phyloP scores from a whole-genome alignment of 2,797 vertebrate genomes.

The Synaphobranchus kaupii region DNA sequence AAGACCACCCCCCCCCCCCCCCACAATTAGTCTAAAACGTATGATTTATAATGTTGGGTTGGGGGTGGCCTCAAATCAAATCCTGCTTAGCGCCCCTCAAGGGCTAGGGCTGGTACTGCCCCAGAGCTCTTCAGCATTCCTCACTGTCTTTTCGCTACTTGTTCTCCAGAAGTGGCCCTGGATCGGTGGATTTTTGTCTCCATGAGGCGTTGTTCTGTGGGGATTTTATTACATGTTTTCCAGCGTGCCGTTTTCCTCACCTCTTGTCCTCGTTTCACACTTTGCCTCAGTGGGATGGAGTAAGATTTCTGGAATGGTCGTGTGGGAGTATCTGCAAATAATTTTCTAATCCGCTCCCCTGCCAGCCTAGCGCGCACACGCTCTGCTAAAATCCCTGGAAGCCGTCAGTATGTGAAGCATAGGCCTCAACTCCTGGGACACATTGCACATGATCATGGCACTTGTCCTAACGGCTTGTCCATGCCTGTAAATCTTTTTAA shows the following conservation, averaged over 20 bases:
- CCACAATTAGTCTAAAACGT: too few relatives aligned
- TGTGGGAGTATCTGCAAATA: conserved; percentile 33
- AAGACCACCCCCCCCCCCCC: too few relatives aligned
- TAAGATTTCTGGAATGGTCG: conserved; percentile 13
- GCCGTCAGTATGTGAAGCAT: not conserved
- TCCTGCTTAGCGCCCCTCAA: not conserved
- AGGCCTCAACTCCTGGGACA: not conserved
- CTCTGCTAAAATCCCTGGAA: not conserved
- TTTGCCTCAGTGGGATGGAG: not conserved
- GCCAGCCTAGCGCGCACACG: not conserved
- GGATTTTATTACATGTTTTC: not conserved
- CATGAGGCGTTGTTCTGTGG: not conserved
- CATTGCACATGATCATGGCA: not conserved
- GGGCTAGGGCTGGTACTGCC: not conserved
- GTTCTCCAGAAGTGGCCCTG: not conserved
- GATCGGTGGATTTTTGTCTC: not conserved
- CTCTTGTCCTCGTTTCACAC: conserved; percentile 10
- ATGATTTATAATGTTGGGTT: too few relatives aligned
- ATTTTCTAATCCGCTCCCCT: not conserved
- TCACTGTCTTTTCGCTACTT: not conserved
- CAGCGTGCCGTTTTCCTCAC: not conserved
- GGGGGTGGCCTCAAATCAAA: not conserved
- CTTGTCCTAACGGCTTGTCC: not conserved
- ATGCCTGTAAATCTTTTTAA: conserved; percentile 27
- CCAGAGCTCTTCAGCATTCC: not conserved